These are phyloP conservation scores for Ashinkailepas kermadecensis DNA, from an alignment of 2,888 invertebrate species.

Conservation along the genomic window DNA sequence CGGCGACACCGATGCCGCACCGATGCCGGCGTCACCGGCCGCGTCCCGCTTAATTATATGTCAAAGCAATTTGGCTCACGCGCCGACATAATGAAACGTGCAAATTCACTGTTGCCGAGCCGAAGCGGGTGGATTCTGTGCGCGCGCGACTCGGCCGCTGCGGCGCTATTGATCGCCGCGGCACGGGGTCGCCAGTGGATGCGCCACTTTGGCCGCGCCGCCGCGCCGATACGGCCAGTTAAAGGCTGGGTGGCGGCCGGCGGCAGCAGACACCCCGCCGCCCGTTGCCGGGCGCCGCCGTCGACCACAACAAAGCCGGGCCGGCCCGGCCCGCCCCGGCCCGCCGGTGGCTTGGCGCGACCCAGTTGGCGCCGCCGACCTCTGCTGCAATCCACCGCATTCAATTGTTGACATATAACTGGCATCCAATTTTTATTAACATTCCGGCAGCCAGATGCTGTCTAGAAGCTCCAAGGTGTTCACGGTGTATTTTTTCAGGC, in stretches of 20 bases:
- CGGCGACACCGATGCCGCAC: too few relatives aligned
- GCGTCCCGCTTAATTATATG: conserved; percentile 15
- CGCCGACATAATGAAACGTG: conserved; percentile 14
- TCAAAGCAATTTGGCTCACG: conserved; percentile 16
- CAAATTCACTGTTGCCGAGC: background rate
- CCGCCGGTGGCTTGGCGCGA: too few relatives aligned
- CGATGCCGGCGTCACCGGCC: background rate
- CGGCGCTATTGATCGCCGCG: background rate
- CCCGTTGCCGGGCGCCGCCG: background rate
- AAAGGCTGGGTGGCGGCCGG: background rate
- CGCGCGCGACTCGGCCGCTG: background rate
- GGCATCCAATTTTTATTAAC: too few relatives aligned
- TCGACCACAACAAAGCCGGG: background rate
- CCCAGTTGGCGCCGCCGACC: too few relatives aligned
- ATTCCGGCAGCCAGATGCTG: too few relatives aligned
- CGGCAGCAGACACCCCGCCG: background rate
- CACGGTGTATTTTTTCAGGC: too few relatives aligned
- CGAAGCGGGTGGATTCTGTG: background rate
- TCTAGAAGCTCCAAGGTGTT: too few relatives aligned
- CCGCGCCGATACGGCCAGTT: conserved; percentile 17
- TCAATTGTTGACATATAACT: too few relatives aligned
- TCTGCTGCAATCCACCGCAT: too few relatives aligned
- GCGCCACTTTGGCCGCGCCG: background rate
- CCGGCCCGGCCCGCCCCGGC: background rate
- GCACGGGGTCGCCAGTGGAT: background rate